Evolutionary conservation across 2,797 vertebrate genomes (phyloP), one percentile per base, ranked within the genome.

Genomic region (Xiphophorus birchmanni): DNA sequence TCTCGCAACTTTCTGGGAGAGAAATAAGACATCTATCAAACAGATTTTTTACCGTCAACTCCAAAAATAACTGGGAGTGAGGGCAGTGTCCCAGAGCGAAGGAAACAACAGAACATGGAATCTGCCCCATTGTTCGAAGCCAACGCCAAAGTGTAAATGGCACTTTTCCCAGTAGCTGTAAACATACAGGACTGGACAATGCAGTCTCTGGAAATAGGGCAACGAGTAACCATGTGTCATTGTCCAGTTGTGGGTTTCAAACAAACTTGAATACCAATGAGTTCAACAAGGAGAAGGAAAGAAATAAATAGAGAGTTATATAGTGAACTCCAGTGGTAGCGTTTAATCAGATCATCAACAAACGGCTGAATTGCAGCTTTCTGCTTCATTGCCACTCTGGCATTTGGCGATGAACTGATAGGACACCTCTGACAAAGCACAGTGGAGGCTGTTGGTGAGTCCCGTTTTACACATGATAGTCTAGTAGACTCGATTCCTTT

Each of bases 51-150:
- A 90, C 75, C 84, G 82, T 87, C 76, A 1, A 50, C 40, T 86
- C 88, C 90, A 82, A 92, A 92, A 94, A 94, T 94, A 95, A 88
- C 89, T 72, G 37, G 52, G 85, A 88, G 82, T 74, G 60, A 82
- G 81, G 75, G 82, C 79, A n/a, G 77, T 90, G 93, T 93, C 87
- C 89, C 90, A 87, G 88, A 90, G 91, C 18, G 77, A 90, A 81
- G 87, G 91, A 92, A 95, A 94, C 93, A 95, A 93, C 92, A 76
- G 90, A 90, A 88, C 87, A 90, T 92, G 93, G 93, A 95, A 94
- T 95, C 91, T 93, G 92, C 88, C 80, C 91, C 79, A 94, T 94
- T 95, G 95, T 95, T 94, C 82, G 26, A 80, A 87, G 84, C 88
- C 89, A 90, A 81, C 67, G 80, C 73, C 86, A 90, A 90, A 94